Percentiles rank a stretch among this genome's conserved stretches.
Conservation (phyloP, 2,113 vertebrate genomes). For the Bos javanicus region DNA sequence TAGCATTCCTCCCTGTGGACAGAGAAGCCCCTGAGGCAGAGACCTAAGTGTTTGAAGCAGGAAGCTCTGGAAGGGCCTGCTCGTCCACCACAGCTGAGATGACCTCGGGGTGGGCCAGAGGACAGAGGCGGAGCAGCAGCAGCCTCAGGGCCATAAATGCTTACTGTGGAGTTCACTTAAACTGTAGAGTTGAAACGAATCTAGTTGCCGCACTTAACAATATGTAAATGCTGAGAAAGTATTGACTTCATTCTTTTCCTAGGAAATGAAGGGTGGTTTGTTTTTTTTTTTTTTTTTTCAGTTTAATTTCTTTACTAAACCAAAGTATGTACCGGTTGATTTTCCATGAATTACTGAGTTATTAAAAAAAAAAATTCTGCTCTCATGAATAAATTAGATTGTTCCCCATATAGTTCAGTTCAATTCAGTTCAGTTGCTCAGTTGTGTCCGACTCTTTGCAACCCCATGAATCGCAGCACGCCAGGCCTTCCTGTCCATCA, state of each 20-base stretch:
- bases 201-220: background rate
- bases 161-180: background rate
- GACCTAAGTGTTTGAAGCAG: accelerated
- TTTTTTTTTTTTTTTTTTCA: background rate
- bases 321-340: background rate
- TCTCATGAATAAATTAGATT: constrained; percentile 4
- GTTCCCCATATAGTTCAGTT: background rate
- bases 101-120: background rate
- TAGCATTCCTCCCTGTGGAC: background rate
- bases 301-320: constrained; percentile 14
- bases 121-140: background rate
- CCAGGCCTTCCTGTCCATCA: too few relatives aligned
- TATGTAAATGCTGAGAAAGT: background rate
- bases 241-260: background rate
- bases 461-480: too few relatives aligned
- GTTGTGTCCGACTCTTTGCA: accelerated
- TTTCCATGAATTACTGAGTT: constrained; percentile 1
- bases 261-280: background rate
- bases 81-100: accelerated
- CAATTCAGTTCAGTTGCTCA: too few relatives aligned
- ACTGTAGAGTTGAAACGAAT: background rate
- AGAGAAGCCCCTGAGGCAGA: background rate
- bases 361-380: background rate
- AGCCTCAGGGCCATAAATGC: too few relatives aligned
- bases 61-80: background rate